These are phyloP conservation scores for Strigamia transsilvanica DNA, from an alignment of 2,888 invertebrate species.

Conservation along the genomic window DNA sequence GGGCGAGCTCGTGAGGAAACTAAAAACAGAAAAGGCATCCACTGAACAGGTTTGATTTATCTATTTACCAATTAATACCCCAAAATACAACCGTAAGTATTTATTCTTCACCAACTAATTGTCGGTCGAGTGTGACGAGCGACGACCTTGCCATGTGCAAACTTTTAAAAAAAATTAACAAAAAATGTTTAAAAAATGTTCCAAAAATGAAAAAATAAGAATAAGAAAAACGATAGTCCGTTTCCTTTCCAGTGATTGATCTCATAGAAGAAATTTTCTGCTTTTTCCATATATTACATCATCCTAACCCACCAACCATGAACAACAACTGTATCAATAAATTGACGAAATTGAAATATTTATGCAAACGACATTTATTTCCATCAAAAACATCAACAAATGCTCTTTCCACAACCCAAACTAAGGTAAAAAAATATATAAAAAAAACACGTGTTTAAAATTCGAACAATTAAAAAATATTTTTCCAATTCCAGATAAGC, in stretches of 20 bases:
- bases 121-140: conserved; percentile 22
- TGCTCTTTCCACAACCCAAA: background rate
- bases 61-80: background rate
- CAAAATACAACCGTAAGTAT: background rate
- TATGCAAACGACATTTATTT: conserved; percentile 10
- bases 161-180: background rate
- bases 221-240: background rate
- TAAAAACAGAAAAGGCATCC: conserved; percentile 81
- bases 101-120: background rate
- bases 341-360: background rate
- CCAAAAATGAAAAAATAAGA: background rate
- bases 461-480: too few species aligned
- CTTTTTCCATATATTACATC: conserved; percentile 46
- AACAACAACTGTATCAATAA: background rate
- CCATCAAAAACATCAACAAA: conserved; percentile 9
- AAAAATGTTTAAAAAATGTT: too few species aligned
- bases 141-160: background rate
- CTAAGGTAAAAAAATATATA: background rate
- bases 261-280: conserved; percentile 48
- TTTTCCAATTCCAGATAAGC: conserved; percentile 73
- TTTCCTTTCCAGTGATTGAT: conserved; percentile 6
- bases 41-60: conserved; percentile 73
- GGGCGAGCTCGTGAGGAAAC: conserved; percentile 81
- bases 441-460: too few species aligned
- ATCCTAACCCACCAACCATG: background rate